Base-by-base conservation (phyloP, 2,797 vertebrate species). In the Cossypha dichroa region DNA sequence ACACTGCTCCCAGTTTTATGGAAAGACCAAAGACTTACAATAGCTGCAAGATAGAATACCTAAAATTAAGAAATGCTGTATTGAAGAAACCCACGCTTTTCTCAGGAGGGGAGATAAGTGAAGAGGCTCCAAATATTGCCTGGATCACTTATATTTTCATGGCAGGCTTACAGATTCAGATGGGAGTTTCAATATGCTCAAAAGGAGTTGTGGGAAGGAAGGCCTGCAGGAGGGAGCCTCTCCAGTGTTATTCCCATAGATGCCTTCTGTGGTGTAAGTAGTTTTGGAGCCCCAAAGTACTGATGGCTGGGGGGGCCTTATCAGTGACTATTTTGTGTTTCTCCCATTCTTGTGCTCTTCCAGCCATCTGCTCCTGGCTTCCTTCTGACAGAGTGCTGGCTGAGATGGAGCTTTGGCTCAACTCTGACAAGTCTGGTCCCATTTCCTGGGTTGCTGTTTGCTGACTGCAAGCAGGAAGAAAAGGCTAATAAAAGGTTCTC, bases 381-480 rank as follows among this genome's bases (percentile, higher is more conserved):
- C 74, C 38, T 43, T 62, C 49, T 62, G 62, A 4, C 58, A 23
- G 2, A 21, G 2, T 8, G 6, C 46, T 70, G 55, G 41, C 33
- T 4, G 4, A 87, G 70, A 63, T 41, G 74, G 62, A 88, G 69
- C 36, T 62, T 68, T 13, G 18, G 21, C 90, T 74, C 55, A 45
- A 1, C 74, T 62, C 40, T 80, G 81, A 55, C n/a, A 3, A 41
- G 54, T 69, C 45, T 66, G n/a, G 73, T 78, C 63, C 66, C 60
- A 58, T 77, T 62, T 63, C 28, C 17, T 70, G 68, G 36, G 17
- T 49, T 89, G 55, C 48, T 85, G 22, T 84, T 91, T 83, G 67
- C 67, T 95, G 70, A 62, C 74, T 77, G 66, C 68, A 56, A 51
- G 88, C 73, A 79, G 93, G 64, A 92, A 69, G 36, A 90, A 88